Percentiles rank a stretch among this genome's conserved stretches.
Conservation (phyloP, 2,113 vertebrate genomes). For the Dermatemys mawii region DNA sequence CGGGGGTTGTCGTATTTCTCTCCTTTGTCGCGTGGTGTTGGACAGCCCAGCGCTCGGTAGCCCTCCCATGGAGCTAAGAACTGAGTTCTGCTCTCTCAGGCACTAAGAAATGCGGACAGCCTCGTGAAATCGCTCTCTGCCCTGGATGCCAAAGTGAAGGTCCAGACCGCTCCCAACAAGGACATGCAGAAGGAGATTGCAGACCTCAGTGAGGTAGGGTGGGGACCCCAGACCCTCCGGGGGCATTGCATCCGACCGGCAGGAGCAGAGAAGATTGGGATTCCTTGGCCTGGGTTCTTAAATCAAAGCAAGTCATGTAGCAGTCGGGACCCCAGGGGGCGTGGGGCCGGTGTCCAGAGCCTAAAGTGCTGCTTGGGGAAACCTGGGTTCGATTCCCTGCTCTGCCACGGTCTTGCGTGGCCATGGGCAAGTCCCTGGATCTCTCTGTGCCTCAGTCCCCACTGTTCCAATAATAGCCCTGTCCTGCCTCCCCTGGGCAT, state of each 20-base stretch:
- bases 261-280: neutral
- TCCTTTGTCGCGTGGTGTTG: fast-evolving
- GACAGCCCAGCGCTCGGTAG: neutral
- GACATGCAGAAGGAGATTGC: conserved; percentile 94
- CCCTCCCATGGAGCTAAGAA: neutral
- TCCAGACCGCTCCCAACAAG: conserved; percentile 92
- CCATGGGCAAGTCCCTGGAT: neutral
- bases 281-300: neutral
- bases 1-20: neutral
- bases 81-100: conserved; percentile 72
- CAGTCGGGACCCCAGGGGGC: neutral
- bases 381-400: neutral
- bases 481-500: neutral
- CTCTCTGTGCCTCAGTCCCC: too few species aligned
- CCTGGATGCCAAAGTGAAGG: conserved; percentile 89
- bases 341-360: neutral
- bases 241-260: neutral
- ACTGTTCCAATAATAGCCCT: neutral
- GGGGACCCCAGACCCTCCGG: neutral
- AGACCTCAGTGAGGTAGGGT: conserved; percentile 90
- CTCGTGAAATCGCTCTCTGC: conserved; percentile 81
- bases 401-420: neutral
- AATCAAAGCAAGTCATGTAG: neutral
- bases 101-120: conserved; percentile 90
- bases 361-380: neutral